Base-by-base conservation (phyloP, 2,113 vertebrate species). In the Odocoileus virginianus region DNA sequence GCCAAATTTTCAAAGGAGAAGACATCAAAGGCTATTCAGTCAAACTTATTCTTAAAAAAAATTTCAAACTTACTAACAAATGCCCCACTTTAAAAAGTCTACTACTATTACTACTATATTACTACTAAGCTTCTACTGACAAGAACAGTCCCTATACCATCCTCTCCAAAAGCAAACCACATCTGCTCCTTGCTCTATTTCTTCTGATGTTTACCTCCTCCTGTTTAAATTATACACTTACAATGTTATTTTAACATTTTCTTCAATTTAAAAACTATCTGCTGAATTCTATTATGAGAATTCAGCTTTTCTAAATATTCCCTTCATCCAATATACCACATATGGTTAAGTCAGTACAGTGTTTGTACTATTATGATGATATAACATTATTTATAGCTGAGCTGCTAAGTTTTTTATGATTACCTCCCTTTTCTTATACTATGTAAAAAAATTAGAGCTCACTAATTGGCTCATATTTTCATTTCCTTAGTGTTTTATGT, bases 311-410 rank as follows among this genome's bases (percentile, higher is more conserved):
- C 9, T 61, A 87, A 90, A 89, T 84, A 15, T 3, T 7, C 7
- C 14, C 5, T 36, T 16, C 9, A 40, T 5, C 36, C 7, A 47
- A 57, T 21, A 43, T 2, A 81, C 7, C 5, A 28, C 40, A 94
- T 54, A 87, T 89, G 25, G 58, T 64, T 76, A 91, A 83, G 88
- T 93, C 40, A 87, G 9, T 74, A 81, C 23, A 94, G 19, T 64
- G 23, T 71, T 94, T 50, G 87, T 11, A 82, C 67, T 71, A 17
- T 50, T 58, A 64, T 55, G 47, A 87, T 27, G 57, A 60, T 67
- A 19, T 81, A n/a, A 28, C 16, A 96, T 81, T 96, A 85, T 79
- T 87, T 87, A 87, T 64, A 90, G 36, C 23, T 84, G 40, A 96
- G 10, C 10, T 90, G 87, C 21, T 8, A 9, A 54, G 7, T 74